A percentile compares a stretch with the other conserved stretches of the same genome.
Conservation (phyloP, 1,140 invertebrate species). For the Pseudomyrmex pallidus region DNA sequence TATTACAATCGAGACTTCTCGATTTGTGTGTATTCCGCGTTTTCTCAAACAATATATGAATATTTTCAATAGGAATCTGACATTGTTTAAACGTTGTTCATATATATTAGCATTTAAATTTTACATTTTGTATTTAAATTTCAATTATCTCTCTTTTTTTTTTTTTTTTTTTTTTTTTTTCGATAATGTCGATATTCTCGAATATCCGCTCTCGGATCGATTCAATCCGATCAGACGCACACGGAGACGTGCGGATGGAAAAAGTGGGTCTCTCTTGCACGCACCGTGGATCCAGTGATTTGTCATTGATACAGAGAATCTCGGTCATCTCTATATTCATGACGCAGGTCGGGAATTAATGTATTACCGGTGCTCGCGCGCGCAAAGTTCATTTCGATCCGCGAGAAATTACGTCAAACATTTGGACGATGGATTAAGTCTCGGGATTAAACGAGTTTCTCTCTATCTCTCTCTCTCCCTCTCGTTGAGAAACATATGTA, state of each 20-base stretch:
- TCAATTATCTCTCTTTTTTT: too few relatives aligned
- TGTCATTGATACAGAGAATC: conserved; percentile 20
- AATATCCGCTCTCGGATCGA: not conserved
- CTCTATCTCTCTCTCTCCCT: not conserved
- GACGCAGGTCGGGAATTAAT: conserved; percentile 37
- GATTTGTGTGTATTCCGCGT: conserved; percentile 59
- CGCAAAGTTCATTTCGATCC: conserved; percentile 54
- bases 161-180: too few relatives aligned
- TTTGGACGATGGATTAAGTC: conserved; percentile 51
- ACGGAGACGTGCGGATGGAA: not conserved
- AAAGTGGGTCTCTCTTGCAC: conserved; percentile 7
- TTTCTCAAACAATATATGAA: not conserved
- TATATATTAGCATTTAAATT: too few relatives aligned
- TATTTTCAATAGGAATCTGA: not conserved
- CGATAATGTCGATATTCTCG: conserved; percentile 3
- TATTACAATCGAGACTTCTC: conserved; percentile 64
- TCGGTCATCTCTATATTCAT: not conserved
- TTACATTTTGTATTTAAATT: too few relatives aligned
- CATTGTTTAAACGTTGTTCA: too few relatives aligned
- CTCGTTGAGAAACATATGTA: conserved; percentile 37
- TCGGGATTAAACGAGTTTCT: conserved; percentile 54
- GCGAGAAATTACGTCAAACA: conserved; percentile 60
- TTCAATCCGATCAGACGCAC: not conserved
- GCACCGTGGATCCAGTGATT: not conserved
- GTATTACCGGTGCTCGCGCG: conserved; percentile 27